Conservation (phyloP, 2,888 invertebrate genomes). For the Tetramorium bicarinatum region DNA sequence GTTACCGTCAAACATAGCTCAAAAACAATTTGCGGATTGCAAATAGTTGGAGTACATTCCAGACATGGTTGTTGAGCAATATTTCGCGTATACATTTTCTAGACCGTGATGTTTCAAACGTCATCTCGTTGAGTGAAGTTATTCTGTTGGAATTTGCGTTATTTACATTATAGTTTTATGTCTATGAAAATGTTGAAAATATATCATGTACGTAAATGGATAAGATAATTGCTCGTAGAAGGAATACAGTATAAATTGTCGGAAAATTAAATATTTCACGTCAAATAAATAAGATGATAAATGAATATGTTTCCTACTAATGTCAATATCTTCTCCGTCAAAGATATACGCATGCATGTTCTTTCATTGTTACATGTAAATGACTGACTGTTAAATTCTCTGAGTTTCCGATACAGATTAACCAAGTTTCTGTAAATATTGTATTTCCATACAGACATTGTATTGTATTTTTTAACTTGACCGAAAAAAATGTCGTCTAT, state of each 20-base stretch:
- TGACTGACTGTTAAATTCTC: not conserved
- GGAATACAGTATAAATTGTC: not conserved
- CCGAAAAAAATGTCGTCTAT: not conserved
- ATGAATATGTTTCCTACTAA: constrained; percentile 10
- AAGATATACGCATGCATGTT: not conserved
- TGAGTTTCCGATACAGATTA: constrained; percentile 18
- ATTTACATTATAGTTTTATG: constrained; percentile 42
- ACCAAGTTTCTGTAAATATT: constrained; percentile 6
- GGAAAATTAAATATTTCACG: constrained; percentile 8
- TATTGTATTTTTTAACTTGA: constrained; percentile 8
- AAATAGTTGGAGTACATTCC: constrained; percentile 22
- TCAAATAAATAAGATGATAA: not conserved
- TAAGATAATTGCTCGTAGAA: constrained; percentile 11
- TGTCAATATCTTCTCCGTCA: constrained; percentile 1
- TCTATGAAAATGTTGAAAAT: constrained; percentile 35
- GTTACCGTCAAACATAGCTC: not conserved
- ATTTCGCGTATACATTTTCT: constrained; percentile 36
- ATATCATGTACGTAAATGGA: not conserved
- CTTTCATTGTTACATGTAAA: not conserved
- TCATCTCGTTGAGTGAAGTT: constrained; percentile 26
- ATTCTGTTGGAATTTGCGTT: constrained; percentile 36
- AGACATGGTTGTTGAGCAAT: not conserved
- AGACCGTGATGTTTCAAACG: constrained; percentile 13
- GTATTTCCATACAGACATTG: not conserved
- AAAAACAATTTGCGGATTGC: constrained; percentile 40